Conservation (phyloP, 1,140 invertebrate genomes). For the Meloidogyne exigua region DNA sequence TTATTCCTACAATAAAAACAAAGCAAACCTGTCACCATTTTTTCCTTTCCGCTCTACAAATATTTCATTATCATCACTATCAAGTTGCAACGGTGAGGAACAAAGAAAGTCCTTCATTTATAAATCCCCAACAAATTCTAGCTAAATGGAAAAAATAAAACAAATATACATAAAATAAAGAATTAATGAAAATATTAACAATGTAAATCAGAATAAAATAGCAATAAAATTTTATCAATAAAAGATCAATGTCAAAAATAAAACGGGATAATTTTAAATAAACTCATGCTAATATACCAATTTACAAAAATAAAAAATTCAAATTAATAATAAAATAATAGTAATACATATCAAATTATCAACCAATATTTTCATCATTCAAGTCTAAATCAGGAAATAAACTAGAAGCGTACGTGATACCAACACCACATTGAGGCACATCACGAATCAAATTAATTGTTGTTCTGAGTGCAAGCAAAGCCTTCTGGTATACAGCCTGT, state of each 20-base stretch:
- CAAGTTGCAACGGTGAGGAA: not conserved
- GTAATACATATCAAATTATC: not conserved
- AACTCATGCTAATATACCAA: not conserved
- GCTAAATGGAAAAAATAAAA: not conserved
- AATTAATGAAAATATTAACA: not conserved
- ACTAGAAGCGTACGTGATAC: not conserved
- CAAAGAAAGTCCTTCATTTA: not conserved
- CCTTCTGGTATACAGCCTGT: not conserved
- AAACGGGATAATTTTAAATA: not conserved
- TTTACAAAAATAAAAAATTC: not conserved
- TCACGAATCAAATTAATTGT: not conserved
- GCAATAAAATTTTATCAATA: not conserved
- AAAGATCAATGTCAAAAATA: not conserved
- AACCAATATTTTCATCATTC: not conserved
- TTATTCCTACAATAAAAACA: too few species aligned
- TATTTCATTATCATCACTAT: constrained; percentile 1
- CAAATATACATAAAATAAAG: not conserved
- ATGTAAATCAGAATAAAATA: not conserved
- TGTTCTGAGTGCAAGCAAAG: not conserved
- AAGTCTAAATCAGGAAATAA: not conserved
- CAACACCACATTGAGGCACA: not conserved
- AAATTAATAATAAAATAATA: too few species aligned
- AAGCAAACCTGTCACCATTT: not conserved
- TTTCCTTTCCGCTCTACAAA: not conserved
- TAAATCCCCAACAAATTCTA: not conserved